Percentiles rank a stretch among this genome's conserved stretches.
These are phyloP conservation scores for Verasper variegatus DNA, from an alignment of 2,113 vertebrate species.

Conservation along the genomic window DNA sequence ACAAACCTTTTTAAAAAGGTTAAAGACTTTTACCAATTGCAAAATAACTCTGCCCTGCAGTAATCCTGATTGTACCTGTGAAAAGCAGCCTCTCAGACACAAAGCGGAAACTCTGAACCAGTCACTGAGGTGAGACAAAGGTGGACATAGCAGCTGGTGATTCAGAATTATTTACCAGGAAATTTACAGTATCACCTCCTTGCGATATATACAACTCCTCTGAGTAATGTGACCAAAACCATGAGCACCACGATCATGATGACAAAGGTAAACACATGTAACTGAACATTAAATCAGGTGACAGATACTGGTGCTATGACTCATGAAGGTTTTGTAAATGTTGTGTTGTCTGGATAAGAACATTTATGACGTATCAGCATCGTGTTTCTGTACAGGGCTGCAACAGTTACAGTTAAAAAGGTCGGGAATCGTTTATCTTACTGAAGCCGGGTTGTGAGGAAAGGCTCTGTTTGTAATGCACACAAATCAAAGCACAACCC, in stretches of 20 bases:
- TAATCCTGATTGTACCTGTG: background rate
- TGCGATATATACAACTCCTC: conserved; percentile 12
- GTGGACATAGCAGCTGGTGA: conserved; percentile 1
- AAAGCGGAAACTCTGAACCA: background rate
- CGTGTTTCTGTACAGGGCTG: background rate
- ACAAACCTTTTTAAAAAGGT: conserved; percentile 3
- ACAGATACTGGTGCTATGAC: conserved; percentile 6
- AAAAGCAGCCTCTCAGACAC: too few species aligned
- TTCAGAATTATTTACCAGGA: conserved; percentile 9
- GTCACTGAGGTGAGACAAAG: background rate
- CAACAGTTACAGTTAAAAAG: background rate
- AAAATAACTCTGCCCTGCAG: background rate
- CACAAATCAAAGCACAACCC: background rate
- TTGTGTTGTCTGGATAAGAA: conserved; percentile 8
- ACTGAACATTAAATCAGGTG: conserved; percentile 17
- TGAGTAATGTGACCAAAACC: conserved; percentile 30
- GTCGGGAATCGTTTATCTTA: background rate
- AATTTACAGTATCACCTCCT: conserved; percentile 1
- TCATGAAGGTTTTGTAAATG: conserved; percentile 7
- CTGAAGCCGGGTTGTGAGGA: background rate
- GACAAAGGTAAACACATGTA: conserved; percentile 34
- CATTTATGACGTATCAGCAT: background rate
- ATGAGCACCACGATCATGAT: background rate
- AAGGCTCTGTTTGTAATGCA: conserved; percentile 2
- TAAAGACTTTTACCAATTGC: background rate